Percentiles rank a stretch among this genome's conserved stretches.
phyloP scores from a whole-genome alignment of 2,888 invertebrate genomes.

The Orthosia gracilis region DNA sequence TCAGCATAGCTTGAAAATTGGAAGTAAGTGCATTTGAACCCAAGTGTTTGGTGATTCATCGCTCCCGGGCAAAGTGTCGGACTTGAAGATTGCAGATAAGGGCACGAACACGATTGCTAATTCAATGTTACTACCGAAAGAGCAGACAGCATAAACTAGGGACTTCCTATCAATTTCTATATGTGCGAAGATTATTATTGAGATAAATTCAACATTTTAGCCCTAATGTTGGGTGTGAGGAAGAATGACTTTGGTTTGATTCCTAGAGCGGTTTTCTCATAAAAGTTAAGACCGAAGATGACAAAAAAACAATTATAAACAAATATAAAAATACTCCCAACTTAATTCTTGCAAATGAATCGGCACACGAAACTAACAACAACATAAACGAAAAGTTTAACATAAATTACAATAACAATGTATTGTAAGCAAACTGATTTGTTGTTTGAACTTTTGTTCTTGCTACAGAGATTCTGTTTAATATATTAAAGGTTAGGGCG shows the following conservation, averaged over 20 bases:
- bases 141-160: conserved; percentile 6
- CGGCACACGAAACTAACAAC: conserved; percentile 66
- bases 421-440: conserved; percentile 62
- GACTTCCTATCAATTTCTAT: neutral
- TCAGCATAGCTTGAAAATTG: conserved; percentile 42
- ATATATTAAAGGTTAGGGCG: conserved; percentile 56
- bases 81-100: conserved; percentile 53
- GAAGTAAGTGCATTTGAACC: conserved; percentile 41
- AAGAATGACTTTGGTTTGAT: no score
- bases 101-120: conserved; percentile 33
- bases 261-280: neutral
- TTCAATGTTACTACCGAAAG: conserved; percentile 38
- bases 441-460: conserved; percentile 65
- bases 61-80: conserved; percentile 46
- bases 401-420: conserved; percentile 83
- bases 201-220: neutral
- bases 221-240: neutral
- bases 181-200: neutral
- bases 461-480: conserved; percentile 62
- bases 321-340: conserved; percentile 25
- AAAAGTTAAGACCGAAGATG: neutral
- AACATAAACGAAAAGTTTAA: conserved; percentile 69
- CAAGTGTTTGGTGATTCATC: conserved; percentile 40
- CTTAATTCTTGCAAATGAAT: conserved; percentile 66
- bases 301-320: conserved; percentile 23